Evolutionary conservation across 64 coral and sea anemone genomes (phyloP).

Genomic region (Catalaphyllia jardinei): DNA sequence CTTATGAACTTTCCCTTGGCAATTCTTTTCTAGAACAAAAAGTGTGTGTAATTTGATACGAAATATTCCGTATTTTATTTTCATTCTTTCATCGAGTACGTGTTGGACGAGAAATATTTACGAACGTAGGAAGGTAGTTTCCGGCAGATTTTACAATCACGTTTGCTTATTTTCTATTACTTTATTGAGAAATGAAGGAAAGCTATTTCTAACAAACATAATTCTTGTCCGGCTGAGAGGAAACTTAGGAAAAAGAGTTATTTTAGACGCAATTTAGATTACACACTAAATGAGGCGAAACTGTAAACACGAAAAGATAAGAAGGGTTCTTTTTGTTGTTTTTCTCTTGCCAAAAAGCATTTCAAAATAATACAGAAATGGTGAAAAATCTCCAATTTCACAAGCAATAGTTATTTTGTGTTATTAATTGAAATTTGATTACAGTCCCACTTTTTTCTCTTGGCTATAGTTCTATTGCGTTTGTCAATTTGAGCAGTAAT

Average conservation of each 20-base stretch:
- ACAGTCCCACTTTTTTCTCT: background rate
- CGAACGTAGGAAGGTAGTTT: background rate
- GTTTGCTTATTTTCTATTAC: slow-evolving; percentile 30
- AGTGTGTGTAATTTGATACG: background rate
- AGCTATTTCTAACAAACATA: slow-evolving; percentile 9
- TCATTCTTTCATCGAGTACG: background rate
- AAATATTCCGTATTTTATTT: background rate
- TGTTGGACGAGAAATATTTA: background rate
- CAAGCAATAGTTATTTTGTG: background rate
- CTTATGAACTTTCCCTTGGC: too few species aligned
- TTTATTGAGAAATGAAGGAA: background rate
- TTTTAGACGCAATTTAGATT: background rate
- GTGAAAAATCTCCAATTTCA: background rate
- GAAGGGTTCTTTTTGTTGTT: background rate
- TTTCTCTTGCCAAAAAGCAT: background rate
- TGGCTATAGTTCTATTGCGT: background rate
- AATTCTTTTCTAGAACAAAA: background rate
- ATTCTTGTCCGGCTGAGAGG: background rate
- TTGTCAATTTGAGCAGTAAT: background rate
- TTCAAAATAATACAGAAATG: background rate
- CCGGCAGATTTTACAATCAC: background rate
- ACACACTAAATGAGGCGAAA: background rate
- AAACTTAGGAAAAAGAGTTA: background rate
- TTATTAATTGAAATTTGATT: slow-evolving; percentile 7
- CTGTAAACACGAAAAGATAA: background rate